Evolutionary conservation across 2,888 invertebrate genomes (phyloP).

Genomic region (Hartigia nigra): DNA sequence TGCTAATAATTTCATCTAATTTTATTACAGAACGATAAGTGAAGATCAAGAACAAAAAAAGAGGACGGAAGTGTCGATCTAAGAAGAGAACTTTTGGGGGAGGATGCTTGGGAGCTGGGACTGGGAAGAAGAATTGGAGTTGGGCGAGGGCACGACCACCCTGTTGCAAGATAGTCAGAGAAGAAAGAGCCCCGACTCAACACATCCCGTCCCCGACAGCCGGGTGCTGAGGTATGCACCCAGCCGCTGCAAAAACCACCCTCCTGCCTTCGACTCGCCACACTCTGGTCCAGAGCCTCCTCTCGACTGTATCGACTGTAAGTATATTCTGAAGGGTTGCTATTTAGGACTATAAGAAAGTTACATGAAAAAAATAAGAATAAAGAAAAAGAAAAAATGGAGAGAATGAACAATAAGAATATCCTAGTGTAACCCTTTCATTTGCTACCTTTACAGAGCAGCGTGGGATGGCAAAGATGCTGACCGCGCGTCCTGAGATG

Average conservation of each 20-base stretch:
- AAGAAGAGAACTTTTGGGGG: conserved; percentile 56
- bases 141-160: conserved; percentile 55
- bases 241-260: conserved; percentile 59
- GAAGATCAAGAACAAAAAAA: conserved; percentile 49
- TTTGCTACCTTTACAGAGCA: conserved; percentile 44
- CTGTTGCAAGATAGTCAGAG: conserved; percentile 51
- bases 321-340: conserved; percentile 35
- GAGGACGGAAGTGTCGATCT: conserved; percentile 52
- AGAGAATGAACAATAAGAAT: not conserved
- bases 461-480: conserved; percentile 61
- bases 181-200: conserved; percentile 57
- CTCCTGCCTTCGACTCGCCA: conserved; percentile 57
- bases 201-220: conserved; percentile 62
- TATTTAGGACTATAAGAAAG: not conserved
- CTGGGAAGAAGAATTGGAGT: conserved; percentile 61
- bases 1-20: not conserved
- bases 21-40: conserved; percentile 44
- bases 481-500: conserved; percentile 63
- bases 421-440: not conserved
- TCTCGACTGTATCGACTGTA: conserved; percentile 61
- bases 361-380: not conserved
- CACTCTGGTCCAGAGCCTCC: conserved; percentile 60
- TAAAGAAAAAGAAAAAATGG: not conserved
- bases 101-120: conserved; percentile 64
- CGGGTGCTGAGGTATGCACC: conserved; percentile 65